phyloP scores from a whole-genome alignment of 1,140 invertebrate genomes.

The Asobara japonica region DNA sequence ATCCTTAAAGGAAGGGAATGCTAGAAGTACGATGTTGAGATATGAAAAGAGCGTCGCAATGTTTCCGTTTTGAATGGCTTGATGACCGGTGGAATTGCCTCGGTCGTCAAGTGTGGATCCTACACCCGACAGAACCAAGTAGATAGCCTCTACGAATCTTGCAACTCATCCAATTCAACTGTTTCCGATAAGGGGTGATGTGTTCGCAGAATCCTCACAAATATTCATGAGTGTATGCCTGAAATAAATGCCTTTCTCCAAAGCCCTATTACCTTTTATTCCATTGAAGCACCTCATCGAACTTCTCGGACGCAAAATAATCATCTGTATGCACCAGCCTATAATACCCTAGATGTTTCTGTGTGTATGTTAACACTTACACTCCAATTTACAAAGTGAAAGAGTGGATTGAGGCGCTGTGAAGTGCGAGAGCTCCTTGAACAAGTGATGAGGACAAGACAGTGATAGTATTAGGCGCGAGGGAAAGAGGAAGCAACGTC shows the following conservation, averaged over 20 bases:
- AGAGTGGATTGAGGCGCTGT: not conserved
- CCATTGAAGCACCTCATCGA: not conserved
- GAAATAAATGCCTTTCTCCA: not conserved
- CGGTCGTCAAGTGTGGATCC: too few relatives aligned
- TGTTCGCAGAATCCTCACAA: too few relatives aligned
- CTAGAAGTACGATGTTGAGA: too few relatives aligned
- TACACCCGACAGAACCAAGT: too few relatives aligned
- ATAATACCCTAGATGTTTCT: not conserved
- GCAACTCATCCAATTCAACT: too few relatives aligned
- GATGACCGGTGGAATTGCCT: too few relatives aligned
- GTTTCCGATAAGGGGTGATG: too few relatives aligned
- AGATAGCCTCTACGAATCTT: too few relatives aligned
- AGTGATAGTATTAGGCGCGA: not conserved
- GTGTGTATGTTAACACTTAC: not conserved
- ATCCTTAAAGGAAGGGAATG: too few relatives aligned
- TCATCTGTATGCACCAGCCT: not conserved
- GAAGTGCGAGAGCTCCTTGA: not conserved
- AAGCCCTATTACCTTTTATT: not conserved
- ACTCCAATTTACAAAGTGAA: constrained; percentile 10
- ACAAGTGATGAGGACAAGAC: not conserved
- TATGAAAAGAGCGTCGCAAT: too few relatives aligned
- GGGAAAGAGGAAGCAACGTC: constrained; percentile 9
- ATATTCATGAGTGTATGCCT: not conserved
- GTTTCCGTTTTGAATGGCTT: too few relatives aligned
- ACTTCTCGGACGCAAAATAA: not conserved